Conservation (phyloP, 2,888 invertebrate genomes). For the Archaeoteleia sp. region DNA sequence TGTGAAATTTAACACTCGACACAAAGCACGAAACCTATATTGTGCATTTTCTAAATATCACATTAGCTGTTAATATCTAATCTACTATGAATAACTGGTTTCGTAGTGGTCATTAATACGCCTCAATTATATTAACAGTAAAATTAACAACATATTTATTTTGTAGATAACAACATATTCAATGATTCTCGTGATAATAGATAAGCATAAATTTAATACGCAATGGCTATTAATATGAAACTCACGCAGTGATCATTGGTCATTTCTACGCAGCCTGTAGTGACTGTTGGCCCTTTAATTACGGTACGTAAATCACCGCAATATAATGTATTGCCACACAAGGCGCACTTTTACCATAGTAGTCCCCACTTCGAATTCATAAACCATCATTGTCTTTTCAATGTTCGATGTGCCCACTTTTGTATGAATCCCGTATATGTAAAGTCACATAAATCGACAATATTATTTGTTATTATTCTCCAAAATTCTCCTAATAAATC, state of each 20-base stretch:
- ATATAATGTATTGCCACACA: constrained; percentile 21
- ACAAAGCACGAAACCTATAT: neutral
- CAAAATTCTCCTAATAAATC: no score
- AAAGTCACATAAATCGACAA: no score
- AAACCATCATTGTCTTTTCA: no score
- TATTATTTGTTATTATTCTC: no score
- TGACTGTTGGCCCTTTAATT: constrained; percentile 70
- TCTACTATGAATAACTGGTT: no score
- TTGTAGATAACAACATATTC: neutral
- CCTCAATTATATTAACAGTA: no score
- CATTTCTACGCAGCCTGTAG: constrained; percentile 67
- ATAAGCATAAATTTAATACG: neutral
- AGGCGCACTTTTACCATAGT: constrained; percentile 8
- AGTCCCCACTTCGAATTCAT: constrained; percentile 17
- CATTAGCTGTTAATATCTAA: no score
- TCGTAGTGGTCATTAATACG: no score
- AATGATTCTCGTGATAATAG: constrained; percentile 1
- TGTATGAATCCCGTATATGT: no score
- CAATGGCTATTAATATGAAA: constrained; percentile 62
- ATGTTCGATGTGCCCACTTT: no score
- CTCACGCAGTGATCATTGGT: constrained; percentile 69
- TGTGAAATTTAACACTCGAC: neutral
- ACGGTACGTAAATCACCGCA: constrained; percentile 55
- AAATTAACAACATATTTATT: neutral
- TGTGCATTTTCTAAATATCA: no score